Evolutionary conservation across 2,797 vertebrate genomes (phyloP).

Genomic region (Gallinago solitaria): DNA sequence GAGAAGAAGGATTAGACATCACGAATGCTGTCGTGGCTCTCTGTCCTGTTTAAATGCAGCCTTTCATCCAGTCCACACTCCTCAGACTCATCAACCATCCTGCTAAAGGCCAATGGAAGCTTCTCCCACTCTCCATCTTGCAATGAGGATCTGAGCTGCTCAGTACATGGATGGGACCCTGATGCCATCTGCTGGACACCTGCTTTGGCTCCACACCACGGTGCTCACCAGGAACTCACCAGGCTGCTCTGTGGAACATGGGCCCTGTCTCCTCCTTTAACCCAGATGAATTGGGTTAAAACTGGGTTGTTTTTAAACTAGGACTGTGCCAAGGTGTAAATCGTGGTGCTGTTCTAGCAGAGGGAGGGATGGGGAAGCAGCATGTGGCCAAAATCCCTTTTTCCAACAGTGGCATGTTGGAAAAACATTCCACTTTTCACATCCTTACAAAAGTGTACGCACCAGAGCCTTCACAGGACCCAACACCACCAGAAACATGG

Average conservation of each 20-base stretch:
- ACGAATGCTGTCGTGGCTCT: accelerated
- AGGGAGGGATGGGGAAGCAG: background rate
- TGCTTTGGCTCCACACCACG: no score
- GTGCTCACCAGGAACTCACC: background rate
- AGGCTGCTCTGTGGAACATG: accelerated
- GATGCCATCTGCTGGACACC: slow-evolving; percentile 51
- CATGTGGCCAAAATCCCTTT: background rate
- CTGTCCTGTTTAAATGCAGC: accelerated
- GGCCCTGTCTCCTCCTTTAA: background rate
- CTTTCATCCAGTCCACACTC: background rate
- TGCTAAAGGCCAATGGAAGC: background rate
- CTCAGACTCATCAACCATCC: accelerated
- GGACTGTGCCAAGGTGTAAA: background rate
- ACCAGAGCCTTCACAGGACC: background rate
- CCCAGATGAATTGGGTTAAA: background rate
- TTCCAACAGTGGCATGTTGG: background rate
- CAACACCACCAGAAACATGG: accelerated
- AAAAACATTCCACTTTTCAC: no score
- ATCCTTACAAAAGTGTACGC: accelerated
- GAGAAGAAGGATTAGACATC: background rate
- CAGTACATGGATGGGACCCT: background rate
- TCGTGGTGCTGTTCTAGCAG: accelerated
- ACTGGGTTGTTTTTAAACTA: background rate
- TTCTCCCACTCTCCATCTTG: background rate
- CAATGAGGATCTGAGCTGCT: background rate